phyloP scores from a whole-genome alignment of 2,888 invertebrate genomes.

The Amiota communis region DNA sequence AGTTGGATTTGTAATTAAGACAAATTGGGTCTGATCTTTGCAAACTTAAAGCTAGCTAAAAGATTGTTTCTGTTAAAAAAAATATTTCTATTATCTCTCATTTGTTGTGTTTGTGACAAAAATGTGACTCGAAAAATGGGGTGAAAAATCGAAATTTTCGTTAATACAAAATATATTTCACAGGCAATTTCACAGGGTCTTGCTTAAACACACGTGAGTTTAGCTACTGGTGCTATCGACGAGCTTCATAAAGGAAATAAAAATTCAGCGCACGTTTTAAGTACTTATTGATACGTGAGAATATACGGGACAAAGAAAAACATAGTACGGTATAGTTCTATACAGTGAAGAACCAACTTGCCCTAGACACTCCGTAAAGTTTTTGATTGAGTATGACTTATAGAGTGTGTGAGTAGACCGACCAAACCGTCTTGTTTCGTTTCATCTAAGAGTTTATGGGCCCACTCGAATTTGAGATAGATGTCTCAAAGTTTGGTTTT shows the following conservation, averaged over 20 bases:
- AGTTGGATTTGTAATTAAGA: background rate
- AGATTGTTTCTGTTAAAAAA: background rate
- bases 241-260: conserved; percentile 53
- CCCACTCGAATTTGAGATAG: too few species aligned
- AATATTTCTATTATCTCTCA: background rate
- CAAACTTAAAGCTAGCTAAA: background rate
- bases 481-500: too few species aligned
- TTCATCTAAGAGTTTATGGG: too few species aligned
- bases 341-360: too few species aligned
- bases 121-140: background rate
- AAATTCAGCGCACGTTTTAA: conserved; percentile 63
- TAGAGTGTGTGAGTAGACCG: too few species aligned
- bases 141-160: conserved; percentile 6
- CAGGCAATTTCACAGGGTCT: conserved; percentile 11
- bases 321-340: too few species aligned
- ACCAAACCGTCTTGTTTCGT: too few species aligned
- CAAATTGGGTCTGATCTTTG: background rate
- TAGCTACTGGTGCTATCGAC: background rate
- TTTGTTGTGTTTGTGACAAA: conserved; percentile 5
- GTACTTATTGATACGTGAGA: conserved; percentile 66
- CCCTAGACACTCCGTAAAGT: too few species aligned
- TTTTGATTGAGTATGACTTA: too few species aligned
- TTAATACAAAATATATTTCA: conserved; percentile 22
- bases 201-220: background rate
- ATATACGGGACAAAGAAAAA: conserved; percentile 43